Evolutionary conservation across 1,140 invertebrate species (phyloP).

Genomic region (Plectrocnemia conspersa): DNA sequence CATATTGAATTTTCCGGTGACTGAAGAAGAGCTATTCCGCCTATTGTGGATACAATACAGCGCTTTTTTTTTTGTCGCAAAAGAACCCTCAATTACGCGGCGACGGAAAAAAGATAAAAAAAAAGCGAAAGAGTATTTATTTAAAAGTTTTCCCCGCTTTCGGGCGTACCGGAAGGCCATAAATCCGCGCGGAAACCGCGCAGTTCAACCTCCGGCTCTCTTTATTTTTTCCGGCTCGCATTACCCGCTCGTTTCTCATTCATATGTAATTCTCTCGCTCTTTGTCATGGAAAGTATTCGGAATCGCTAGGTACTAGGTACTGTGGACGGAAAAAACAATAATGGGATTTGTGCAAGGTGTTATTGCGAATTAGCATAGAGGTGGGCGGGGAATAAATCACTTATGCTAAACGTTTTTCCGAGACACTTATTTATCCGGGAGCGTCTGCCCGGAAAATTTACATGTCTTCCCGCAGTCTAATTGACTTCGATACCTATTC

Average conservation of each 20-base stretch:
- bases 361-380: conserved; percentile 25
- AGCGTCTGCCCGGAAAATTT: too few relatives aligned
- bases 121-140: conserved; percentile 35
- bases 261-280: conserved; percentile 24
- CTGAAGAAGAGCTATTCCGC: too few relatives aligned
- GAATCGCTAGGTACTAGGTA: too few relatives aligned
- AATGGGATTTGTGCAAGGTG: conserved; percentile 13
- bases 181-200: conserved; percentile 31
- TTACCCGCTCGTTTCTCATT: conserved; percentile 27
- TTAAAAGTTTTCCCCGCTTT: conserved; percentile 33
- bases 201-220: conserved; percentile 22
- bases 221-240: conserved; percentile 8
- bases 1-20: too few relatives aligned
- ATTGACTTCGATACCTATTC: too few relatives aligned
- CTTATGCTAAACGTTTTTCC: conserved; percentile 34
- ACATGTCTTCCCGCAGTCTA: too few relatives aligned
- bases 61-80: too few relatives aligned
- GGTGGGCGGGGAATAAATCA: conserved; percentile 29
- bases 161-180: conserved; percentile 30
- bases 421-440: too few relatives aligned
- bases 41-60: too few relatives aligned
- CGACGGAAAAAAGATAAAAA: conserved; percentile 5
- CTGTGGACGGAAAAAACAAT: neutral
- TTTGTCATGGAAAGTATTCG: conserved; percentile 20
- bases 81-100: too few relatives aligned